Percentiles rank a stretch among this genome's conserved stretches.
phyloP scores from a whole-genome alignment of 2,888 invertebrate genomes.

The Thysanoteuthis rhombus region DNA sequence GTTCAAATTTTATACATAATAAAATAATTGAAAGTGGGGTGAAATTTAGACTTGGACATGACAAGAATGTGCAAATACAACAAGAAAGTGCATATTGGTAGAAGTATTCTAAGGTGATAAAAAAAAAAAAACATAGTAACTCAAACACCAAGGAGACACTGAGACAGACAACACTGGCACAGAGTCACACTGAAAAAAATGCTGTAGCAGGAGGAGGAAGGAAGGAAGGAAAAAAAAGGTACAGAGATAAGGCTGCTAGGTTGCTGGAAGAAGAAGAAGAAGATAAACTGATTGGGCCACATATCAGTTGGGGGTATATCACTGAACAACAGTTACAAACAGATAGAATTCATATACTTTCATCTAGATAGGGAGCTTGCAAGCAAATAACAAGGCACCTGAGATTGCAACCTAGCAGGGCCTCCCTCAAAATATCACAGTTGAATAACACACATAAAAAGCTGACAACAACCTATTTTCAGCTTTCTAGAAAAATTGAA shows the following conservation, averaged over 20 bases:
- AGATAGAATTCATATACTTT: neutral
- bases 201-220: slow-evolving; percentile 19
- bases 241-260: slow-evolving; percentile 25
- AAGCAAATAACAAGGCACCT: neutral
- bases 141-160: slow-evolving; percentile 18
- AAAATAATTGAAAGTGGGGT: neutral
- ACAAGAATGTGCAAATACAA: slow-evolving; percentile 12
- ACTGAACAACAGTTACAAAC: neutral
- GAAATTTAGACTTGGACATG: neutral
- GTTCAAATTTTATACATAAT: neutral
- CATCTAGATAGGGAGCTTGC: neutral
- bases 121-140: neutral
- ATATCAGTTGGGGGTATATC: neutral
- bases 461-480: slow-evolving; percentile 30
- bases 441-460: slow-evolving; percentile 27
- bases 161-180: slow-evolving; percentile 28
- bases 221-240: neutral
- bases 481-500: slow-evolving; percentile 31
- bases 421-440: slow-evolving; percentile 12
- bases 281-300: neutral
- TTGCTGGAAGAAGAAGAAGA: neutral
- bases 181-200: slow-evolving; percentile 29
- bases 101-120: neutral
- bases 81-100: neutral
- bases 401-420: slow-evolving; percentile 30